Base-by-base conservation (phyloP, 2,113 vertebrate species). In the Thamnophis sirtalis region DNA sequence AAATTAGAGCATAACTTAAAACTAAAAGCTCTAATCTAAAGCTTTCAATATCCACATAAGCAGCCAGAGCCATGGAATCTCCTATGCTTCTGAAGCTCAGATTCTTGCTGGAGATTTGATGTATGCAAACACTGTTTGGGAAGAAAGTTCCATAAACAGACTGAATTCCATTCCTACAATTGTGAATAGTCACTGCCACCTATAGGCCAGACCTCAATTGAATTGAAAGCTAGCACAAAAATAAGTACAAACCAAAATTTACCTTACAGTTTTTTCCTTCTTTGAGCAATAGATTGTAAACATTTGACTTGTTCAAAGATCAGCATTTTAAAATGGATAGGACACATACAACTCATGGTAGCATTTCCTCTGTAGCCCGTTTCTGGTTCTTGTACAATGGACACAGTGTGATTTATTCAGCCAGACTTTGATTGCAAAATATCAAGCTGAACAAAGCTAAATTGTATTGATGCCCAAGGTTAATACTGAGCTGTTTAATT, bases 101-200 rank as follows among this genome's bases (percentile, higher is more conserved):
- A 91, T 84, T 68, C 56, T 93, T 49, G 3, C 86, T 89, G 0
- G 0, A 0, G 0, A 26, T 54, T 90, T 9, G 80, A 50, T 49
- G 38, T 63, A 93, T 86, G 2, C 48, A 92, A 91, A 8, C 54
- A 3, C 55, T 26, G 3, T 94, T 86, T 43, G 8, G 86, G 89
- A 54, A 11, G 38, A 28, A 19, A 3, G 3, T 22, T 38, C 2
- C 89, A 90, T 38, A 92, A 17, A 1, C 85, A 68, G 17, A 9
- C 93, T 95, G 68, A 84, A 92, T 21, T 68, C 53, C 26, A 53
- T 86, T 58, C 90, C 19, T 90, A 24, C 63, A 96, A 94, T 7
- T 56, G 63, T 95, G 96, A 97, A 97, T 92, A 93, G 94, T 95
- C 89, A 48, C 96, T 97, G 96, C 96, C 97, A 97, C 93, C 96